Evolutionary conservation across 2,113 vertebrate genomes (phyloP), one percentile per base, ranked within the genome.

Genomic region (Ptilorrhoa leucosticta): DNA sequence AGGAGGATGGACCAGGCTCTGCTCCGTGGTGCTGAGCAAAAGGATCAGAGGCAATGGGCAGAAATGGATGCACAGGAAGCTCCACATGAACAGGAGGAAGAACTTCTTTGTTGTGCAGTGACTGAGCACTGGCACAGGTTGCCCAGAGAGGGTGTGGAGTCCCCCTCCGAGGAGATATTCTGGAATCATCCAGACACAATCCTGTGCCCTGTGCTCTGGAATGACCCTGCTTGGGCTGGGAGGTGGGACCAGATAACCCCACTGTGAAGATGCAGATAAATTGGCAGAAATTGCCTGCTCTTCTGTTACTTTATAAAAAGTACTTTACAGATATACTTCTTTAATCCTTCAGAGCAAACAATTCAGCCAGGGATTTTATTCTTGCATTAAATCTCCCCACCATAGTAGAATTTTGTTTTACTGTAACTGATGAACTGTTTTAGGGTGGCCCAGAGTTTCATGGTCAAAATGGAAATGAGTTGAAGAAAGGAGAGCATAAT

Each of bases 401-500:
- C 17, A 5, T 27, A 1, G 0, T 13, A 44, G 37, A 78, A 82
- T 95, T 94, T 51, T 33, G 15, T 93, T 89, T 78, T 53, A 4
- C 69, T 90, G 13, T 86, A 63, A 42, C 60, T 50, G 77, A 45
- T 68, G 48, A 76, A 51, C 76, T 77, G 42, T 84, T 87, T 79
- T 84, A 89, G 83, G 89, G 73, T 83, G 83, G 44, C 57, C 20
- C 7, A 8, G 58, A 58, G 61, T 84, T 94, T 76, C 81, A 15
- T 91, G 87, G 96, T 94, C 93, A 87, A 94, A 94, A 94, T 89
- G 93, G 78, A 95, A 94, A 94, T 68, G 81, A 95, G 77, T 58
- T 44, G 48, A 84, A 82, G 53, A 89, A 76, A 86, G 82, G 53
- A 85, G 40, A 70, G 18, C 35, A 28, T 94, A 95, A 96, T 97